phyloP scores from a whole-genome alignment of 2,888 invertebrate genomes.

The Ornithoptera alexandrae region DNA sequence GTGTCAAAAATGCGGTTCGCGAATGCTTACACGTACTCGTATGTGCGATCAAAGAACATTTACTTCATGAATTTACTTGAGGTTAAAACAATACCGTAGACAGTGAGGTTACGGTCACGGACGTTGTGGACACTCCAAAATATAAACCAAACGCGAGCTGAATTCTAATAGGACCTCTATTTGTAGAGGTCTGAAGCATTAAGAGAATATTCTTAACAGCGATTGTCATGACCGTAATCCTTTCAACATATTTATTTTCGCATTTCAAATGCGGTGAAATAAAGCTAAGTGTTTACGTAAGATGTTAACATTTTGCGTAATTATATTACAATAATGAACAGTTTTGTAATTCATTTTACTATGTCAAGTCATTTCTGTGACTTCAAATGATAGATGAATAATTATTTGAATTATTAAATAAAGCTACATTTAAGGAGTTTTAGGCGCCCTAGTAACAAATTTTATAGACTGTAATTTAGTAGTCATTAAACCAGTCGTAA shows the following conservation, averaged over 20 bases:
- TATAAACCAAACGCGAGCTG: constrained; percentile 50
- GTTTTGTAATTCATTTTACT: background rate
- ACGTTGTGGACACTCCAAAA: constrained; percentile 52
- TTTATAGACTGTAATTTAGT: constrained; percentile 13
- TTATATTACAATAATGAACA: background rate
- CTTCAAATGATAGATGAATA: background rate
- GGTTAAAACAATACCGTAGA: constrained; percentile 53
- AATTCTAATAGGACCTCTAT: constrained; percentile 49
- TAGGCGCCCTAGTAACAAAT: background rate
- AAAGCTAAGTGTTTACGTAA: constrained; percentile 4
- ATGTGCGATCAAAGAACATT: constrained; percentile 65
- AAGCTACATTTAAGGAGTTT: background rate
- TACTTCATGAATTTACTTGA: constrained; percentile 67
- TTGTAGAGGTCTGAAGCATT: constrained; percentile 43
- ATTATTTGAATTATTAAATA: background rate
- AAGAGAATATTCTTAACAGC: constrained; percentile 46
- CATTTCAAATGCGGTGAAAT: constrained; percentile 24
- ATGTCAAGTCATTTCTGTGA: background rate
- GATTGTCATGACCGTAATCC: constrained; percentile 50
- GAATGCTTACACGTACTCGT: constrained; percentile 58
- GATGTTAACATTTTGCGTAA: background rate
- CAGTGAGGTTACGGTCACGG: constrained; percentile 61
- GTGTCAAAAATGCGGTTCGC: constrained; percentile 53
- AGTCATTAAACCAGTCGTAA: constrained; percentile 6
- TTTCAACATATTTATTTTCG: constrained; percentile 27